phyloP scores from a whole-genome alignment of 2,797 vertebrate species.

The Parauchenoglanis punctatus region DNA sequence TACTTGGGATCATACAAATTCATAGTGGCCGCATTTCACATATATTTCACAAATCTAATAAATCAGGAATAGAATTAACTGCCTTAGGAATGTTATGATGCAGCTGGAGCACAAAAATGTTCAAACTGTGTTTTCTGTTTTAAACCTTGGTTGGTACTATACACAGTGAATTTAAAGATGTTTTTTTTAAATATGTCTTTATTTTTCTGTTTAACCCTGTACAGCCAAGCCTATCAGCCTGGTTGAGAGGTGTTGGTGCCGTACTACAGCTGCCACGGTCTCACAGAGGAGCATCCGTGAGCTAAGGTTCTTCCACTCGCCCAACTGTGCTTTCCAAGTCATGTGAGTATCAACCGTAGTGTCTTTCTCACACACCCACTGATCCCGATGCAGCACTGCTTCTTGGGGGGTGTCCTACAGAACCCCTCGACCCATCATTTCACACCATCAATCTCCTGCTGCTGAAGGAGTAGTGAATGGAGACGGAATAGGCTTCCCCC shows the following conservation, averaged over 20 bases:
- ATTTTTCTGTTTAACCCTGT: slow-evolving; percentile 15
- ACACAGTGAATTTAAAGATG: neutral
- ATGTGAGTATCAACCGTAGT: slow-evolving; percentile 73
- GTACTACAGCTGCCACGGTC: slow-evolving; percentile 72
- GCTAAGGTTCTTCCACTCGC: slow-evolving; percentile 79
- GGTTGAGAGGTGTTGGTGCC: slow-evolving; percentile 81
- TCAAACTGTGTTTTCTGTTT: slow-evolving; percentile 3
- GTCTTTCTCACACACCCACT: slow-evolving; percentile 15
- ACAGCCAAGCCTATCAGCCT: slow-evolving; percentile 81
- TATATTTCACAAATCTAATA: neutral
- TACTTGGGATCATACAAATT: neutral
- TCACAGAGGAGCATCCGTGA: slow-evolving; percentile 72
- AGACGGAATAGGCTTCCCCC: slow-evolving; percentile 51
- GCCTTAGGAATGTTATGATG: neutral
- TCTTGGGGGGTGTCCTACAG: slow-evolving; percentile 52
- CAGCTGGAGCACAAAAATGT: neutral
- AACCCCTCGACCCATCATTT: slow-evolving; percentile 68
- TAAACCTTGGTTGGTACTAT: neutral
- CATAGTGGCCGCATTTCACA: neutral
- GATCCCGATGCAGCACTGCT: slow-evolving; percentile 14
- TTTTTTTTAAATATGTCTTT: neutral
- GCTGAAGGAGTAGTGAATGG: slow-evolving; percentile 75
- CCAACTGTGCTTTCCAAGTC: slow-evolving; percentile 84
- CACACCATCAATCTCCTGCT: slow-evolving; percentile 80
- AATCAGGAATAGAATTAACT: neutral